Base-by-base conservation (phyloP, 2,888 invertebrate species). In the Cataglyphis livida region DNA sequence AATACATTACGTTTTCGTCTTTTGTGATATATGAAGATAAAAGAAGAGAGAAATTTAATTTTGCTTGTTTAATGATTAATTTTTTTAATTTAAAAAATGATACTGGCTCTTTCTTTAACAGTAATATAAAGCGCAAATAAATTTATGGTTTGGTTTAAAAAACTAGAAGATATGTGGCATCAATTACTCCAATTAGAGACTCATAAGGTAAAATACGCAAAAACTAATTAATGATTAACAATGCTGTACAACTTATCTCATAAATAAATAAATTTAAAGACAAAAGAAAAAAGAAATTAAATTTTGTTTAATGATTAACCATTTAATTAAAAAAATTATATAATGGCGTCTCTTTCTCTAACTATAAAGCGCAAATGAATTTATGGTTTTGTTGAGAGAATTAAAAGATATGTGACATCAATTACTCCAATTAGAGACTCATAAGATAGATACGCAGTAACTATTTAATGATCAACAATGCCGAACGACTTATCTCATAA, bases 81-180 rank as follows among this genome's bases (percentile, higher is more conserved):
- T 51, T n/a, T n/a, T n/a, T 32, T 51, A 51, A 73, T 64, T 44
- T 44, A 74, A 61, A 18, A 51, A 51, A 51, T 51, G 5, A 48
- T n/a, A 0, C 2, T 4, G 44, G 5, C 2, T 51, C 48, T 54
- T 21, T 70, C 21, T 7, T 6, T 32, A 6, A 21, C 35, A 57
- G 15, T 18, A 73, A 61, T 44, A 0, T 44, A 10, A 59, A 41
- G 7, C 12, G 18, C 62, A 18, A 35, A 9, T 32, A 2, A 62
- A 65, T 41, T 62, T 32, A 18, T 21, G 21, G 15, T 62, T 62
- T 48, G 1, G 35, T 74, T 62, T 51, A 35, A 44, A 48, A 25
- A 64, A 25, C 18, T 32, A 35, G 32, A 38, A 10, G 32, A 12
- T 41, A 44, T 25, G 9, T 35, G 32, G 5, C 21, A 3, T 28